These are phyloP conservation scores for Morpho helenor DNA, from an alignment of 2,888 invertebrate species.

Conservation along the genomic window DNA sequence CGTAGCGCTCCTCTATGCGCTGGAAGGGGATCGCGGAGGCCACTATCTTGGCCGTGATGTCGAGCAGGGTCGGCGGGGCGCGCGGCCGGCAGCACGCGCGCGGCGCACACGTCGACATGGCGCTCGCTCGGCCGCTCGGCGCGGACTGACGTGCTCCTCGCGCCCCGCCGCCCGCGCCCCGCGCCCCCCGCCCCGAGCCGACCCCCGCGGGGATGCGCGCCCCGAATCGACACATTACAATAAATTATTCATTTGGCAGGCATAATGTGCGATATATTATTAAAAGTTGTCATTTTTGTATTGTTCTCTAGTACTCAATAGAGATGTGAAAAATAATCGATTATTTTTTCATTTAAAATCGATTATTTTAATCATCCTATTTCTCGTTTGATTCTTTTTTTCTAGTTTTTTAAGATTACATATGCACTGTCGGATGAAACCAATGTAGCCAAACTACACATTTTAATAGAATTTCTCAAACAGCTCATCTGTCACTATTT, in stretches of 20 bases:
- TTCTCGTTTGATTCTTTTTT: too few relatives aligned
- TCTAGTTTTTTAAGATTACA: too few relatives aligned
- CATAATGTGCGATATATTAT: slow-evolving; percentile 78
- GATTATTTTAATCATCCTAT: too few relatives aligned
- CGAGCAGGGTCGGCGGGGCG: slow-evolving; percentile 87
- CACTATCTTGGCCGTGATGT: slow-evolving; percentile 90
- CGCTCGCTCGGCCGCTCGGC: slow-evolving; percentile 76
- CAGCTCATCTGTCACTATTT: too few relatives aligned
- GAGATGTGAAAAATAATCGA: too few relatives aligned
- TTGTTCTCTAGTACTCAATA: slow-evolving; percentile 22
- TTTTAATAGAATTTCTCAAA: too few relatives aligned
- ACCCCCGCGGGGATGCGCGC: slow-evolving; percentile 62
- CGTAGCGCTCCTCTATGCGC: slow-evolving; percentile 91
- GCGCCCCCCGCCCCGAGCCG: slow-evolving; percentile 26
- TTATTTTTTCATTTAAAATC: too few relatives aligned
- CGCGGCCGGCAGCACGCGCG: slow-evolving; percentile 77
- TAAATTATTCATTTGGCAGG: slow-evolving; percentile 77
- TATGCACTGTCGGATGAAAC: too few relatives aligned
- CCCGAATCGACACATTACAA: slow-evolving; percentile 71
- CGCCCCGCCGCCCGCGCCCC: slow-evolving; percentile 37
- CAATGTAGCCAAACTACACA: too few relatives aligned
- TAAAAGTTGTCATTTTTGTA: slow-evolving; percentile 74
- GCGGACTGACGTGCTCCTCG: slow-evolving; percentile 64
- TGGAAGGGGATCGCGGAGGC: slow-evolving; percentile 92
- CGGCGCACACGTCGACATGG: slow-evolving; percentile 75